These are phyloP conservation scores for Chiloscyllium plagiosum DNA, from an alignment of 2,113 vertebrate genomes.

Conservation along the genomic window DNA sequence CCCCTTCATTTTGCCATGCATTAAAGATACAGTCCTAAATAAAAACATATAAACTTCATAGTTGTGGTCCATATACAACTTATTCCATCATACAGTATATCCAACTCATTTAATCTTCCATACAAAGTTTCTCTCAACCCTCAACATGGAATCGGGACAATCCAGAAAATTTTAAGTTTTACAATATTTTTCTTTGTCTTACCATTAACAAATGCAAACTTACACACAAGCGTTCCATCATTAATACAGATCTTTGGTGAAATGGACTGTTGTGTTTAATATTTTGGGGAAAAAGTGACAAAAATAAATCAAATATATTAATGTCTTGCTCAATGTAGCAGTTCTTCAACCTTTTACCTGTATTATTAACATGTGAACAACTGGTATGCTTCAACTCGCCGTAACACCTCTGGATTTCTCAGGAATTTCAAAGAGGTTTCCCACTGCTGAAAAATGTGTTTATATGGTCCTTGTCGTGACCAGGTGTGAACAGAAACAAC, in stretches of 20 bases:
- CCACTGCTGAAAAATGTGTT: background rate
- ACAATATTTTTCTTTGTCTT: background rate
- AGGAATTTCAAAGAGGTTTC: background rate
- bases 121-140: background rate
- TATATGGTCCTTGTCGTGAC: background rate
- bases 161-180: background rate
- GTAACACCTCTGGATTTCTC: background rate
- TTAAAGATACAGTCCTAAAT: no score
- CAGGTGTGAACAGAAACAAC: no score
- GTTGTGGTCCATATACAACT: background rate
- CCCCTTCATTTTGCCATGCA: no score
- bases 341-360: background rate
- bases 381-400: background rate
- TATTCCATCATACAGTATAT: background rate
- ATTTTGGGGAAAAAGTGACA: background rate
- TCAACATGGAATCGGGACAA: background rate
- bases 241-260: background rate
- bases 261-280: background rate
- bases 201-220: background rate
- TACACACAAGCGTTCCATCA: background rate
- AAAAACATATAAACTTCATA: no score
- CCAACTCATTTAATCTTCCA: background rate
- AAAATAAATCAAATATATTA: background rate
- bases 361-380: background rate
- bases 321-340: no score